phyloP scores from a whole-genome alignment of 2,888 invertebrate species.

The Slavum lentiscoides region DNA sequence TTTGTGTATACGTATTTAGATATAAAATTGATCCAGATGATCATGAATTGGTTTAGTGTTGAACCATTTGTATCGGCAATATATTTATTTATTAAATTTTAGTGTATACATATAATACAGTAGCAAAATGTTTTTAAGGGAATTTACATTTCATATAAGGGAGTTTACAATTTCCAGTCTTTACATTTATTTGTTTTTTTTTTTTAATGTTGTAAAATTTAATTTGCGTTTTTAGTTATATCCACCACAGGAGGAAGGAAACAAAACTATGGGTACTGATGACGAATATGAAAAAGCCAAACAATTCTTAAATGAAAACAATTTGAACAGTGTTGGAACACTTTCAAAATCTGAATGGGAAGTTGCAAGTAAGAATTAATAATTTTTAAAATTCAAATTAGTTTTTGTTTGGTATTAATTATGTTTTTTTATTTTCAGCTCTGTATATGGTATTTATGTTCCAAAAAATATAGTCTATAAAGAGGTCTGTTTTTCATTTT shows the following conservation, averaged over 20 bases:
- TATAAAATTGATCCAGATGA: no score
- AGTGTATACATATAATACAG: no score
- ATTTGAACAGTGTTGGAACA: conserved; percentile 71
- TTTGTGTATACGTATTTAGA: no score
- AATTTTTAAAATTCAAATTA: neutral
- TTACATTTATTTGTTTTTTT: neutral
- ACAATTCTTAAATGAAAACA: conserved; percentile 63
- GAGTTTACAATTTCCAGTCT: no score
- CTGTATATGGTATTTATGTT: conserved; percentile 83
- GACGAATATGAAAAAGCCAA: conserved; percentile 77
- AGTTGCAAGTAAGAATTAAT: conserved; percentile 73
- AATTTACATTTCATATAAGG: no score
- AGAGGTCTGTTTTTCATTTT: neutral
- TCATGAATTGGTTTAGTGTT: no score
- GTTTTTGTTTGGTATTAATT: neutral
- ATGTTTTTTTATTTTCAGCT: conserved; percentile 64
- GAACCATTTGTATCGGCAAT: no score
- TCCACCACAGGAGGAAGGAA: conserved; percentile 66
- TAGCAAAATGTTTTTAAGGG: no score
- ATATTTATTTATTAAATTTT: no score
- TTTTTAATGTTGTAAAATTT: neutral
- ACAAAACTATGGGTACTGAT: conserved; percentile 64
- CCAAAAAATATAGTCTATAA: conserved; percentile 65
- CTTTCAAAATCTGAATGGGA: conserved; percentile 91
- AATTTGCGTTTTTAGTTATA: conserved; percentile 64